Conservation (phyloP, 2,113 vertebrate genomes). For the Ariopsis seemanni region DNA sequence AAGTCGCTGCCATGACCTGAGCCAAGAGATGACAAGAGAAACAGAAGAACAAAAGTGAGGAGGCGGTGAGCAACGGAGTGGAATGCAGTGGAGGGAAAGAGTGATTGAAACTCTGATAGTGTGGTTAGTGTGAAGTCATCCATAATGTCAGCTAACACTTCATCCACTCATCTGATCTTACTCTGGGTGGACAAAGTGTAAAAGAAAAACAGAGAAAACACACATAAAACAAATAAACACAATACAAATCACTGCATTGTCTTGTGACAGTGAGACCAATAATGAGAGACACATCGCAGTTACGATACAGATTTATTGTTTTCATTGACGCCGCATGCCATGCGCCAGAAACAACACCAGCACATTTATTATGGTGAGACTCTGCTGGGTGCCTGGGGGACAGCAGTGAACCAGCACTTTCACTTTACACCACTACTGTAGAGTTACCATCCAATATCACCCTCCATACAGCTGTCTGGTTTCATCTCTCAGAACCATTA, state of each 20-base stretch:
- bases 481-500: too few relatives aligned
- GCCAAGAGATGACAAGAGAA: neutral
- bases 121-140: neutral
- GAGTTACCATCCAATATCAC: too few relatives aligned
- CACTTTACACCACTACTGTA: too few relatives aligned
- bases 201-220: neutral
- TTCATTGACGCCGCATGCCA: too few relatives aligned
- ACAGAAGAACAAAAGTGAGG: neutral
- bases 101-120: neutral
- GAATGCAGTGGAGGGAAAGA: neutral
- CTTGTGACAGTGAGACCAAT: too few relatives aligned
- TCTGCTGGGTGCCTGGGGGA: too few relatives aligned
- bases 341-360: too few relatives aligned
- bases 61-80: neutral
- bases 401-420: too few relatives aligned
- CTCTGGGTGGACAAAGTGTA: neutral
- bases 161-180: neutral
- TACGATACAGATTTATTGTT: too few relatives aligned
- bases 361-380: too few relatives aligned
- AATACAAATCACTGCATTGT: neutral
- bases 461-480: too few relatives aligned
- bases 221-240: neutral
- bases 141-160: neutral
- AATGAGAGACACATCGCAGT: too few relatives aligned
- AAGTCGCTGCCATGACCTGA: constrained; percentile 89